Conservation (phyloP, 2,888 invertebrate genomes). For the Orchestes rusci region DNA sequence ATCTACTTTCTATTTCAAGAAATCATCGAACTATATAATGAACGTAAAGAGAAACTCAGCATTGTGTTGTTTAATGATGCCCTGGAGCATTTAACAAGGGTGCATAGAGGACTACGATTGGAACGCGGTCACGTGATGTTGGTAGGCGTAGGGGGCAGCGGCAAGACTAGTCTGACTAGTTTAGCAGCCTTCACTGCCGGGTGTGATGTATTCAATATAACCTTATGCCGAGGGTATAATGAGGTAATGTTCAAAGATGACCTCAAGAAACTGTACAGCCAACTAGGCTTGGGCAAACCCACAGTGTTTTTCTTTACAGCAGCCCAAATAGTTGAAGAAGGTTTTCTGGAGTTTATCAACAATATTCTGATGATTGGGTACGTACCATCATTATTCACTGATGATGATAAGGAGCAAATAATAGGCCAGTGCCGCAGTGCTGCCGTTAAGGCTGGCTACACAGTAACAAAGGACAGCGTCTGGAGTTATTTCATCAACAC, state of each 20-base stretch:
- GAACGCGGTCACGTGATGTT: conserved; percentile 76
- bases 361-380: conserved; percentile 83
- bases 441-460: conserved; percentile 63
- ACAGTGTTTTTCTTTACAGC: conserved; percentile 80
- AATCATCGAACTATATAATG: conserved; percentile 82
- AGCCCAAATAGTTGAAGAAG: conserved; percentile 73
- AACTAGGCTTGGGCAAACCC: conserved; percentile 69
- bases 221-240: conserved; percentile 77
- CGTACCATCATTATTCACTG: conserved; percentile 78
- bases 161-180: conserved; percentile 74
- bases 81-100: conserved; percentile 80
- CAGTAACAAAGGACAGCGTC: conserved; percentile 70
- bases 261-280: conserved; percentile 68
- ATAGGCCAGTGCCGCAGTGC: conserved; percentile 61
- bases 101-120: conserved; percentile 79
- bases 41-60: conserved; percentile 62
- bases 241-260: conserved; percentile 80
- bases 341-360: conserved; percentile 84
- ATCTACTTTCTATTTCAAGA: conserved; percentile 83
- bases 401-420: conserved; percentile 82
- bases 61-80: conserved; percentile 89
- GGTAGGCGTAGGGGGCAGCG: conserved; percentile 85
- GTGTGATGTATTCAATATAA: conserved; percentile 76
- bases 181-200: conserved; percentile 79
- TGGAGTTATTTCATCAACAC: conserved; percentile 78